Base-by-base conservation (phyloP, 2,888 invertebrate genomes). In the Tanytarsus gracilentus region DNA sequence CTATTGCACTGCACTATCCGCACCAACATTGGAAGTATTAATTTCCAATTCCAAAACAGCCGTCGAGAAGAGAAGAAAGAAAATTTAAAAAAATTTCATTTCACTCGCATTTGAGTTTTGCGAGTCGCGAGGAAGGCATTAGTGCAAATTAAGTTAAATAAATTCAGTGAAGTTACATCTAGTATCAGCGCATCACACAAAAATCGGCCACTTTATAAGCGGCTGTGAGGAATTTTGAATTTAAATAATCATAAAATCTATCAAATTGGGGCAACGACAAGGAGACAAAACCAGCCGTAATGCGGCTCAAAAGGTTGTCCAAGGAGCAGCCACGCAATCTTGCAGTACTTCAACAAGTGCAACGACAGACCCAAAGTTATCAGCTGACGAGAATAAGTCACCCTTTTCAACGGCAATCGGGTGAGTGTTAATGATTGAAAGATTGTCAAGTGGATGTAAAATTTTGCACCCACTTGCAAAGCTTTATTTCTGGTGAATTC, bases 261-360 rank as follows among this genome's bases (percentile, higher is more conserved):
- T 50, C 65, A 66, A 66, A 64, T 64, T 67, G 66, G 66, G 66
- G 65, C 67, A 67, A 63, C 66, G 67, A 64, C 65, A 67, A 63
- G 64, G 65, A 56, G 65, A 67, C 63, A 66, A 65, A 63, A 62
- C 63, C 63, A 66, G 65, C 61, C 65, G 66, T 65, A 67, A 67
- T 68, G 67, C 65, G 66, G 65, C 63, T 65, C 64, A 66, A 66
- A 67, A 63, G 63, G 64, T 64, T 62, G 62, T 64, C 25, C 5
- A 14, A 36, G 25, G 29, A 52, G 23, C 52, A 61, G 39, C 61
- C 36, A 51, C 61, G 36, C 21, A 25, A 26, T 36, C 61, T 18
- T 58, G 58, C 58, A 53, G 33, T 36, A 48, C 44, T 21, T 48
- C 52, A 11, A 30, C 51, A 30, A 25, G 61, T 44, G 52, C 25